Evolutionary conservation across 2,888 invertebrate genomes (phyloP), one percentile per base, ranked within the genome.

Genomic region (Drosophila niveifrons): DNA sequence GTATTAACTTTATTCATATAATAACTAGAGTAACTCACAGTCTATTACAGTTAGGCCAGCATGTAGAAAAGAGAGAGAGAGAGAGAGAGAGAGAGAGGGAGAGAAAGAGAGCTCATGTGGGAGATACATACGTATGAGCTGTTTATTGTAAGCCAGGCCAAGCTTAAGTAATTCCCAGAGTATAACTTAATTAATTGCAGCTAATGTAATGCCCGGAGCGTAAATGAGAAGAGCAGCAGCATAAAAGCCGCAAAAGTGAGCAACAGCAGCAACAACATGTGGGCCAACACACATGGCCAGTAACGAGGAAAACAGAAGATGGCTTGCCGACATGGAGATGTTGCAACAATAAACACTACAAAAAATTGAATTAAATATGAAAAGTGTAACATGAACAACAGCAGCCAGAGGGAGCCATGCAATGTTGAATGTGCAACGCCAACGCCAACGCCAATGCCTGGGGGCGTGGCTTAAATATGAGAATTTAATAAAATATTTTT

Each of bases 401-500:
- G 50, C 43, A 52, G 44, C 34, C 55, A 36, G 46, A 29, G 36
- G 50, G 28, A 11, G 39, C 13, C 36, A 15, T 43, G 44, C 10
- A 11, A 10, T 10, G 10, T 43, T 8, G 13, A 41, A 39, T 8
- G 18, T n/a, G n/a, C 4, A 31, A 41, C 23, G 23, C 23, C 23
- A 2, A 6, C 6, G 46, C 31, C 4, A 31, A 41, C 23, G 23
- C 23, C 23, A 2, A 6, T 8, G 46, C 31, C n/a, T 7, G 48
- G 15, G 51, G 53, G 56, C 44, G 66, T 56, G 67, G 68, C 52
- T 57, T 63, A 63, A 67, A 74, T 69, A 71, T 65, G 81, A 65
- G 84, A 78, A 81, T 88, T 83, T 72, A 81, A 83, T 83, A 87
- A 71, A 88, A 84, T 81, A 88, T 87, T 78, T 83, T 83, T 87